A percentile compares a stretch with the other conserved stretches of the same genome.
These are phyloP conservation scores for Cichladusa arquata DNA, from an alignment of 2,113 vertebrate species.

Conservation along the genomic window DNA sequence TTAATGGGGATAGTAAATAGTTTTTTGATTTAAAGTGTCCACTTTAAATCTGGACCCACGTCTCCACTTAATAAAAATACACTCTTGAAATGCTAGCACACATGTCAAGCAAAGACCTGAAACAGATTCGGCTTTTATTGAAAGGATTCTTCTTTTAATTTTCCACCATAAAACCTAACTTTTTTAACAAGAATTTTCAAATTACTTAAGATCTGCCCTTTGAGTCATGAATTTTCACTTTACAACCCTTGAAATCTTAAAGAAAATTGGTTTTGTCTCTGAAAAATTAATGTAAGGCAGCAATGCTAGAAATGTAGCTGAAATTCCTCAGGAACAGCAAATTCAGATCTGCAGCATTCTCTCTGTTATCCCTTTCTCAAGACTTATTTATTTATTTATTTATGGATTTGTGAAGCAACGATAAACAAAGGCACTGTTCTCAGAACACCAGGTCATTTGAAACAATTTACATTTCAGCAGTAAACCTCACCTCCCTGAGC, in stretches of 20 bases:
- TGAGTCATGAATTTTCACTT: neutral
- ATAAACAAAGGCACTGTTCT: neutral
- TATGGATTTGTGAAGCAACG: neutral
- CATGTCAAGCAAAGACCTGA: neutral
- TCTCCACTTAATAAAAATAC: neutral
- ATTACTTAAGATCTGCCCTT: neutral
- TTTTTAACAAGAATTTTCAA: neutral
- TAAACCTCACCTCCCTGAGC: neutral
- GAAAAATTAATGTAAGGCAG: neutral
- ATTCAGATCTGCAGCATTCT: neutral
- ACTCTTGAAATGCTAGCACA: neutral
- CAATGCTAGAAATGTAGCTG: neutral
- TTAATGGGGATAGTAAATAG: slow-evolving; percentile 1
- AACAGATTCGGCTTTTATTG: neutral
- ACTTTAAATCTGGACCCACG: neutral
- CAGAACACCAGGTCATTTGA: neutral
- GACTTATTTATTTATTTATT: neutral
- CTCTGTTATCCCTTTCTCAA: neutral
- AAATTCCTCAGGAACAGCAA: neutral
- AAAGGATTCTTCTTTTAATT: neutral
- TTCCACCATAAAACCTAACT: neutral
- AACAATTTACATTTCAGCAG: neutral
- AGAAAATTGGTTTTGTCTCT: neutral
- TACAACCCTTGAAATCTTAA: neutral
- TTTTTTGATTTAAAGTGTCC: slow-evolving; percentile 3